Evolutionary conservation across 2,797 vertebrate genomes (phyloP), one percentile per base, ranked within the genome.

Genomic region (Zalophus californianus): DNA sequence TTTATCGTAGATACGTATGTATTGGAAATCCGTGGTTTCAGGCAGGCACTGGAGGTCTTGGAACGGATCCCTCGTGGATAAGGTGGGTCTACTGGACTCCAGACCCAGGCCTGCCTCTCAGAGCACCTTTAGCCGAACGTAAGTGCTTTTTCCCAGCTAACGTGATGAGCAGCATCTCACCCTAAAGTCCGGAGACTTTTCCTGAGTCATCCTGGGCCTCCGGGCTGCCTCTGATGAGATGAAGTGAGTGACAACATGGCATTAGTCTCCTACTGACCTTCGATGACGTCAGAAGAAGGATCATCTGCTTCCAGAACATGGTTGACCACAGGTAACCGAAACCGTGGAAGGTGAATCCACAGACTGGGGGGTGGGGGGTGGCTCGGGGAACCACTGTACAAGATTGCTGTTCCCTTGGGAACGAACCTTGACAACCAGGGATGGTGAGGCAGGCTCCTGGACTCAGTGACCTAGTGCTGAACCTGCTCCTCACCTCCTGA

Each of bases 181-280:
- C 60, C 90, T 32, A 77, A 50, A 41, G 12, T 52, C 60, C 32
- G 9, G 84, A 72, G 60, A 54, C 44, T 27, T 70, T 44, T 20
- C 86, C 89, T 89, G 95, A 92, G 92, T 94, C 96, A 77, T 60
- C 54, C 60, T 5, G 25, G 60, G 52, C 66, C 75, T 50, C n/a
- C 0, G 7, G 54, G 72, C 44, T 27, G n/a, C 66, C 66, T 68
- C n/a, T 15, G 70, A 73, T 73, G 70, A 73, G 70, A 44, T 7
- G 23, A 25, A 2, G 13, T 44, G 38, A 41, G 70, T 8, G 38
- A 73, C 9, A 15, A 29, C 18, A 3, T 21, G 7, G 20, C 6
- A 0, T 79, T 79, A 79, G 32, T 11, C 32, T 52, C 23, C 50
- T 13, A 23, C 50, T 35, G 32, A 32, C 75, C 27, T 32, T n/a